These are phyloP conservation scores for Mormyrus iriodes DNA, from an alignment of 2,113 vertebrate species.

Conservation along the genomic window DNA sequence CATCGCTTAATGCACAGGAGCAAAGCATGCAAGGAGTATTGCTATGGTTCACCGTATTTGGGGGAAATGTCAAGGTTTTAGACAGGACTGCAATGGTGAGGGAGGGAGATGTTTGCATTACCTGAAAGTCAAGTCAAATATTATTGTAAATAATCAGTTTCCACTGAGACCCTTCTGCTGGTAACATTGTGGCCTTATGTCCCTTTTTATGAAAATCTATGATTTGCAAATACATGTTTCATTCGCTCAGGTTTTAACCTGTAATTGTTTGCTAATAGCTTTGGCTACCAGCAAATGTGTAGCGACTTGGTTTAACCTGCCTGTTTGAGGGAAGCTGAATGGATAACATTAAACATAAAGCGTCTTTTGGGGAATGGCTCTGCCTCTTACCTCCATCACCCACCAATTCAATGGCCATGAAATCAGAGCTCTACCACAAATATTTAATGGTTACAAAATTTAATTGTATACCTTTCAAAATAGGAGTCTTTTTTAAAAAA, in stretches of 20 bases:
- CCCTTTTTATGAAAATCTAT: conserved; percentile 2
- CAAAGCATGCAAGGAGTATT: not conserved
- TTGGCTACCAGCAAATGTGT: not conserved
- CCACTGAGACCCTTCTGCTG: not conserved
- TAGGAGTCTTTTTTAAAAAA: not conserved
- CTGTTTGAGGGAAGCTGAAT: not conserved
- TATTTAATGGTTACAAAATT: not conserved
- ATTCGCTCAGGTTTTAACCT: not conserved
- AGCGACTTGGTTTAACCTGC: not conserved
- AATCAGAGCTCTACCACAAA: not conserved
- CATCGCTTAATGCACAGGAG: not conserved
- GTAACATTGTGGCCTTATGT: conserved; percentile 24
- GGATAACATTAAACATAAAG: conserved; percentile 23
- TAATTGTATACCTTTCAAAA: not conserved
- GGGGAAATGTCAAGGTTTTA: not conserved
- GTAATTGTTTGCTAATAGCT: not conserved
- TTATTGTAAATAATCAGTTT: not conserved
- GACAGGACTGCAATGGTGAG: not conserved
- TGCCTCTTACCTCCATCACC: not conserved
- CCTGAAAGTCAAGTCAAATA: not conserved
- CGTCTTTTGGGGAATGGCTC: no score
- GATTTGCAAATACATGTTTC: not conserved
- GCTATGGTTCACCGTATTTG: not conserved
- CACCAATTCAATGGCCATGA: not conserved
- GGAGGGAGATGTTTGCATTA: no score